These are phyloP conservation scores for Oriolus oriolus DNA, from an alignment of 2,113 vertebrate species.

Conservation along the genomic window DNA sequence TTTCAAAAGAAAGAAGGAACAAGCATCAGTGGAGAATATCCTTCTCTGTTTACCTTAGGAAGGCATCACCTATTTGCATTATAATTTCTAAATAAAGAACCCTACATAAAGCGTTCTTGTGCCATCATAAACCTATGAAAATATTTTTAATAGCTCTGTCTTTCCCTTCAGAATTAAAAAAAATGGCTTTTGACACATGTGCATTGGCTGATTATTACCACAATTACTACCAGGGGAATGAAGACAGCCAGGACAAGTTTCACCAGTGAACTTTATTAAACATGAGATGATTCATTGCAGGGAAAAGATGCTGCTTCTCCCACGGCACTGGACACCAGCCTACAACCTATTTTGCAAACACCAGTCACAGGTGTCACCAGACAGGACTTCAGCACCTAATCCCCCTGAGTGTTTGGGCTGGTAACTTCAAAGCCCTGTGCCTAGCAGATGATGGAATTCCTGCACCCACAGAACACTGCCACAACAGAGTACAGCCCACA, in stretches of 20 bases:
- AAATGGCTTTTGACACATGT: not conserved
- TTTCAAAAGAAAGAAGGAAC: not conserved
- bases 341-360: not conserved
- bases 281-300: not conserved
- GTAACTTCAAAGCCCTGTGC: not conserved
- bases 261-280: not conserved
- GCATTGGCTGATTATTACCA: not conserved
- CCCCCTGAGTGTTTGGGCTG: not conserved
- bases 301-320: not conserved
- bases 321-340: not conserved
- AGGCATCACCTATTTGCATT: not conserved
- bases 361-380: not conserved
- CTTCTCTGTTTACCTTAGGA: not conserved
- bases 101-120: not conserved
- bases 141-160: not conserved
- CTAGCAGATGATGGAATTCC: not conserved
- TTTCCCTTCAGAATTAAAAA: not conserved
- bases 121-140: not conserved
- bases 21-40: not conserved
- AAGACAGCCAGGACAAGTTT: not conserved
- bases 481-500: not conserved
- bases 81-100: not conserved
- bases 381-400: not conserved
- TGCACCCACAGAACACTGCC: not conserved
- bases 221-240: not conserved